Percentiles rank a stretch among this genome's conserved stretches.
These are phyloP conservation scores for Alces alces DNA, from an alignment of 2,113 vertebrate species.

Conservation along the genomic window DNA sequence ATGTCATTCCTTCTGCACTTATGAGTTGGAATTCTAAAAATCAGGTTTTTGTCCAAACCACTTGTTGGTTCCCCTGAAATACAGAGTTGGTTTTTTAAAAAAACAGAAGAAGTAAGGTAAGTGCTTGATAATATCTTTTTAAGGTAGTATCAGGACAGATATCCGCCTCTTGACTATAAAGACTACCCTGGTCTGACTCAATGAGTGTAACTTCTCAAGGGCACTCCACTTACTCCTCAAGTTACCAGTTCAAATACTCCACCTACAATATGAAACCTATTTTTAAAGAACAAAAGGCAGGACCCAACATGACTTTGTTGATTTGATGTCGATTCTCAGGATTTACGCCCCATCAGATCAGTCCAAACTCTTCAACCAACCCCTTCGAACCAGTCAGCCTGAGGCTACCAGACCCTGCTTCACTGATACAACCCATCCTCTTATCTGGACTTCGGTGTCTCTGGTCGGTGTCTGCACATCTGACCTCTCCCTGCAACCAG, in stretches of 20 bases:
- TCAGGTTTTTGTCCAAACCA: background rate
- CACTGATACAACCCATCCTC: background rate
- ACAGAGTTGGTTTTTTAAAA: background rate
- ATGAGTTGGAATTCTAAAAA: conserved; percentile 3
- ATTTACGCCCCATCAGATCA: background rate
- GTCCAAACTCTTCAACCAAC: background rate
- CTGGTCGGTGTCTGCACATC: background rate
- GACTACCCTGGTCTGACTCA: background rate
- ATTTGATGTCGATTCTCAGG: background rate
- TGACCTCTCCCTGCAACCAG: background rate
- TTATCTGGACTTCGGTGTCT: background rate
- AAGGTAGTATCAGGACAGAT: background rate
- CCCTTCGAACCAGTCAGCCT: background rate
- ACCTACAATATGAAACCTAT: background rate
- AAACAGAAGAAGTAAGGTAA: background rate
- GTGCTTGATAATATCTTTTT: background rate
- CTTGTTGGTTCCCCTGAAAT: background rate
- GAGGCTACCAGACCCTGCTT: background rate
- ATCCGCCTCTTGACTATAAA: background rate
- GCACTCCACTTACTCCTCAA: background rate
- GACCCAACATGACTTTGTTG: background rate
- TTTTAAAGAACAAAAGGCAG: background rate
- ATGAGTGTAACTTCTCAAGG: background rate
- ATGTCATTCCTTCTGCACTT: background rate
- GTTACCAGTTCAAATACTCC: background rate